Base-by-base conservation (phyloP, 2,797 vertebrate genomes). In the Gymnoscopelus microlampas region DNA sequence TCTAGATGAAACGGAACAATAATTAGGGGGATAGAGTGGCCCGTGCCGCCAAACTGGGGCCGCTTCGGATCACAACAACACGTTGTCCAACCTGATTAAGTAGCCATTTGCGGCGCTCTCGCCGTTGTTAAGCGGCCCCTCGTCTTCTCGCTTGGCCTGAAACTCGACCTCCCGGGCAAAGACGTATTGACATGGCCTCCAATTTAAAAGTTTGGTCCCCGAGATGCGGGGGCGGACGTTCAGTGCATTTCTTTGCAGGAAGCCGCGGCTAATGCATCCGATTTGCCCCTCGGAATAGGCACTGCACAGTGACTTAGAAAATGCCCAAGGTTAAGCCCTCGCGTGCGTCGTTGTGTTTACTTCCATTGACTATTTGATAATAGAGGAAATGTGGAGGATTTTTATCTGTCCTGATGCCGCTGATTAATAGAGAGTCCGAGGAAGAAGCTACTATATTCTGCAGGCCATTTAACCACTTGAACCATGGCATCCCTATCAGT, bases 61-160 rank as follows among this genome's bases (percentile, higher is more conserved):
- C 74, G 54, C 80, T 93, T 19, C 66, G n/a, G 85, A 93, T 92
- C 92, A 92, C 90, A 93, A 92, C 91, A 93, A 92, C 91, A 92
- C 87, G 88, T 88, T 89, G 90, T 90, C 88, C 90, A 90, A 93
- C 87, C 89, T 88, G 90, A 94, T 94, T 93, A 94, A 91, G 90
- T 82, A 87, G 88, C 92, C 90, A 92, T 94, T 94, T 93, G 91
- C 67, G 86, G 90, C 78, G 19, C 86, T 84, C 81, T 82, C 39
- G 32, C 82, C 78, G 87, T 89, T 89, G 90, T 89, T 86, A 86
- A 88, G 84, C 84, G 79, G 86, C 70, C 68, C 71, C 44, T 35
- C 57, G 12, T 75, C 63, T 76, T 89, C 82, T 87, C 80, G 79
- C 84, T 79, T 80, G 81, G 74, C 80, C 80, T 91, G 93, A 91